Percentiles rank a stretch among this genome's conserved stretches.
phyloP scores from a whole-genome alignment of 2,888 invertebrate genomes.

The Theristus sp. region DNA sequence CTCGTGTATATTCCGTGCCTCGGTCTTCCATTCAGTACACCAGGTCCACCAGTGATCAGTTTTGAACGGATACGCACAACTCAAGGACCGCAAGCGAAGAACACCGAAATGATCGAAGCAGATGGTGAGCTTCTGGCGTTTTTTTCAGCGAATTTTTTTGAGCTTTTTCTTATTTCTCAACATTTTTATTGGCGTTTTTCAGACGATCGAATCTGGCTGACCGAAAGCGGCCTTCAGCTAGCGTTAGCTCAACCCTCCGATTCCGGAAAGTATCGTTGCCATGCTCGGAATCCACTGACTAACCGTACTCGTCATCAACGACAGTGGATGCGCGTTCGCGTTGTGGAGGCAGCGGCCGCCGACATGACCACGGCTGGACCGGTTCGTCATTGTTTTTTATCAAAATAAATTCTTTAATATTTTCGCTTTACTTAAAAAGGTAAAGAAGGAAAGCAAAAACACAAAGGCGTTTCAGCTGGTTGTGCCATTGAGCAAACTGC shows the following conservation, averaged over 20 bases:
- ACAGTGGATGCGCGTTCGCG: not conserved
- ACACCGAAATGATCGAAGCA: not conserved
- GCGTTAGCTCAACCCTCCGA: not conserved
- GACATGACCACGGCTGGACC: not conserved
- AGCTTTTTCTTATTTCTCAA: not conserved
- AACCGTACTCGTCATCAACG: not conserved
- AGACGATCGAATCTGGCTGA: not conserved
- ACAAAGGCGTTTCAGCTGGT: no score
- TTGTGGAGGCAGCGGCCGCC: not conserved
- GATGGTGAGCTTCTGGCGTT: not conserved
- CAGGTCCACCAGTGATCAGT: not conserved
- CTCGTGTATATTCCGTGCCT: not conserved
- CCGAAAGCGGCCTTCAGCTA: not conserved
- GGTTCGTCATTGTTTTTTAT: no score
- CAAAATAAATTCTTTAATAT: no score
- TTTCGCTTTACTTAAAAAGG: no score
- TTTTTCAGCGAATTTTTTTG: not conserved
- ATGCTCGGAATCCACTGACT: not conserved
- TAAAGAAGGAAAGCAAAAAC: no score
- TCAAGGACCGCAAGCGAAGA: not conserved
- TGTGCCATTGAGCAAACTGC: not conserved
- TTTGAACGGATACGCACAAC: not conserved
- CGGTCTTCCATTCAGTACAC: not conserved
- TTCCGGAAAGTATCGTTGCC: not conserved
- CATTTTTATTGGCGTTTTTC: not conserved